Conservation (phyloP, 2,888 invertebrate species). For the Tipula lateralis region DNA sequence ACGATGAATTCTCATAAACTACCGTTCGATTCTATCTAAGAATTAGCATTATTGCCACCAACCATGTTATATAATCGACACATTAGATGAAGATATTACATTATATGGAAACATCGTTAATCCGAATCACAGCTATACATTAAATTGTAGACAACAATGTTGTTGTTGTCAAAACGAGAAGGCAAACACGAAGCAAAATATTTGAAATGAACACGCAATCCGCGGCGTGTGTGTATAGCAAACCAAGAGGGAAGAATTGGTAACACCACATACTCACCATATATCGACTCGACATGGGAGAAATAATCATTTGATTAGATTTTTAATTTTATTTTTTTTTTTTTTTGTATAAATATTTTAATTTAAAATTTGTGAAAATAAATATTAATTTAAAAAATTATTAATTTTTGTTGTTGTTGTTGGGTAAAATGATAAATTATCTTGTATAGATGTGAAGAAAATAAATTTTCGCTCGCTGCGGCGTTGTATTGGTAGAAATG, state of each 20-base stretch:
- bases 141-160: neutral
- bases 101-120: neutral
- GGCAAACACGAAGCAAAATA: neutral
- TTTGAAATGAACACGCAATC: neutral
- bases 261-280: neutral
- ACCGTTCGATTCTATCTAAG: no score
- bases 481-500: neutral
- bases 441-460: neutral
- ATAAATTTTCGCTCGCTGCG: slow-evolving; percentile 24
- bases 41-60: no score
- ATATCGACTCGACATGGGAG: neutral
- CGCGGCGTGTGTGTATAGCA: neutral
- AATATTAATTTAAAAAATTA: slow-evolving; percentile 24
- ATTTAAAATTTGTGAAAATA: slow-evolving; percentile 11
- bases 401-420: neutral
- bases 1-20: no score
- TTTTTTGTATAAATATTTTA: neutral
- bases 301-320: neutral
- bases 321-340: neutral
- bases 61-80: no score
- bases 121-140: neutral
- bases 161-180: neutral
- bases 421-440: slow-evolving; percentile 3
- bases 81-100: no score
- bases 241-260: neutral